Percentiles rank a stretch among this genome's conserved stretches.
Conservation (phyloP, 2,888 invertebrate species). For the Sphinx pinastri region DNA sequence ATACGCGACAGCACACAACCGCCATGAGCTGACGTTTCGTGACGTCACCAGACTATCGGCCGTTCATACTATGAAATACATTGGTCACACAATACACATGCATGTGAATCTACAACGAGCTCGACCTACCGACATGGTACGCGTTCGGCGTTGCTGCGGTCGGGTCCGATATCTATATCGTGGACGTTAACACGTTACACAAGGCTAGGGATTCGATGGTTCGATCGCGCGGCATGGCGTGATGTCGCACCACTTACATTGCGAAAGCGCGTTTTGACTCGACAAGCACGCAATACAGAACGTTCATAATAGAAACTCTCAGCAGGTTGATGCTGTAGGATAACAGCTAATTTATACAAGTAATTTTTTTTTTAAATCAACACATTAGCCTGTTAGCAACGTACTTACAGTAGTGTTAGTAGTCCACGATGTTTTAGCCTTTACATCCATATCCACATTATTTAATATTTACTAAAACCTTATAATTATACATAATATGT, state of each 20-base stretch:
- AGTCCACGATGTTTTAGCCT: too few relatives aligned
- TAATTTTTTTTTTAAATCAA: too few relatives aligned
- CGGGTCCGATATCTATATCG: slow-evolving; percentile 4
- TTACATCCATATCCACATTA: too few relatives aligned
- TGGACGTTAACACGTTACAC: background rate
- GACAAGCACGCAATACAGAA: slow-evolving; percentile 37
- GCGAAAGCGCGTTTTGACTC: slow-evolving; percentile 62
- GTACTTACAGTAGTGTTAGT: too few relatives aligned
- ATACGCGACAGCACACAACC: slow-evolving; percentile 44
- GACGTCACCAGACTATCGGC: slow-evolving; percentile 54
- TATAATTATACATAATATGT: too few relatives aligned
- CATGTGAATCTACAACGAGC: slow-evolving; percentile 43
- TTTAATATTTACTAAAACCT: too few relatives aligned
- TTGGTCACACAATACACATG: slow-evolving; percentile 42
- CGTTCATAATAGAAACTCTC: slow-evolving; percentile 30
- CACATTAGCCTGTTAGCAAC: too few relatives aligned
- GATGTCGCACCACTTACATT: slow-evolving; percentile 66
- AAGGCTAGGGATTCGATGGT: slow-evolving; percentile 34
- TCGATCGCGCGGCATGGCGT: slow-evolving; percentile 77
- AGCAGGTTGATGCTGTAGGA: background rate
- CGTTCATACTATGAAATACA: slow-evolving; percentile 44
- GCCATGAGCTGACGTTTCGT: slow-evolving; percentile 57
- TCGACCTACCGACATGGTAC: slow-evolving; percentile 28
- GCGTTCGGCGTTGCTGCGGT: slow-evolving; percentile 1
- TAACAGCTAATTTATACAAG: too few relatives aligned